Percentiles rank a stretch among this genome's conserved stretches.
Evolutionary conservation across 2,888 invertebrate genomes (phyloP).

Genomic region (Drosophila anceps): DNA sequence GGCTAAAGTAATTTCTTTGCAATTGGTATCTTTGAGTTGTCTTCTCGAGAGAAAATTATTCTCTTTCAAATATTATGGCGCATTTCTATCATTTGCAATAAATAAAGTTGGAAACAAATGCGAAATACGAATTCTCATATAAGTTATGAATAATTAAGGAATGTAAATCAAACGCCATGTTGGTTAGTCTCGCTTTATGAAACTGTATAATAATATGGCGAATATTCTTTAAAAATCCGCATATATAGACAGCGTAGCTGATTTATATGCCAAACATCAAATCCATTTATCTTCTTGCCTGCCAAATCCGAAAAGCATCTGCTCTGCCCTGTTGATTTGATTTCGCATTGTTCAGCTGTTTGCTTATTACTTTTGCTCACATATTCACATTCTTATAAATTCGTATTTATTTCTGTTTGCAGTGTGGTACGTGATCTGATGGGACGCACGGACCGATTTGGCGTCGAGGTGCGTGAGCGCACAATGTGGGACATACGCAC

Average conservation of each 20-base stretch:
- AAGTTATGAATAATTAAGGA: conserved; percentile 72
- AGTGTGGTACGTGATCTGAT: conserved; percentile 90
- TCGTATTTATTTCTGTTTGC: conserved; percentile 41
- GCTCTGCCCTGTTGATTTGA: conserved; percentile 48
- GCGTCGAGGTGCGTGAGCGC: conserved; percentile 94
- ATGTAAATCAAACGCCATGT: conserved; percentile 74
- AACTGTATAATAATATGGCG: conserved; percentile 52
- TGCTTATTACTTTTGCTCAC: conserved; percentile 15
- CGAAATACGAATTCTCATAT: conserved; percentile 16
- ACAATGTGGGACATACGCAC: conserved; percentile 95
- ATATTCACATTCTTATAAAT: conserved; percentile 7
- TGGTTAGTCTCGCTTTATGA: conserved; percentile 38
- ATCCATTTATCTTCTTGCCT: conserved; percentile 78
- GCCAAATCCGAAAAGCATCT: conserved; percentile 24
- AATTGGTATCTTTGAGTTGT: conserved; percentile 1
- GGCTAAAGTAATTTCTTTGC: background rate
- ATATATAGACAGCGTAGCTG: conserved; percentile 34
- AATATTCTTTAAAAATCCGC: conserved; percentile 55
- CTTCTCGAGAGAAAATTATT: background rate
- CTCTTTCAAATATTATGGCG: background rate
- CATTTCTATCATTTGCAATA: background rate
- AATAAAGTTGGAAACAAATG: conserved; percentile 1
- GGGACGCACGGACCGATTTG: conserved; percentile 91
- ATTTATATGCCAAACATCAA: conserved; percentile 77
- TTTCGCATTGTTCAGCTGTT: conserved; percentile 47